Evolutionary conservation across 2,888 invertebrate species (phyloP).

Genomic region (Drosophila testacea): DNA sequence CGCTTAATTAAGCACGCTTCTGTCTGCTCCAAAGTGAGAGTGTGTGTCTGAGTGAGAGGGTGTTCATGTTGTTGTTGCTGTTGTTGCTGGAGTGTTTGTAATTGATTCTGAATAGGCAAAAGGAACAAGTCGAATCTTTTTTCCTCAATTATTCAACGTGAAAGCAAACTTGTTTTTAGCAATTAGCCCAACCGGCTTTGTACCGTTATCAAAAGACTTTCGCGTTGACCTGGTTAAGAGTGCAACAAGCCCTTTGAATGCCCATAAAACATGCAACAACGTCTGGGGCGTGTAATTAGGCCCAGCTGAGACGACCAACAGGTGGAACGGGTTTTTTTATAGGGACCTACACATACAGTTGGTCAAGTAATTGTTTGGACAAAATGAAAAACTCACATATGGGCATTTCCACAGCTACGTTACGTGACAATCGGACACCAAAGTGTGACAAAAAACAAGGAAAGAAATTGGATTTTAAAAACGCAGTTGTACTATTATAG

Average conservation of each 20-base stretch:
- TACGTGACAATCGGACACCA: no score
- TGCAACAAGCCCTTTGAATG: slow-evolving; percentile 42
- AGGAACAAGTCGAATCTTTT: slow-evolving; percentile 42
- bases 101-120: slow-evolving; percentile 53
- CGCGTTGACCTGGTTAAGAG: slow-evolving; percentile 45
- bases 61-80: slow-evolving; percentile 18
- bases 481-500: no score
- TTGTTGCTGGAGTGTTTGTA: slow-evolving; percentile 43
- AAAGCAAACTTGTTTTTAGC: slow-evolving; percentile 47
- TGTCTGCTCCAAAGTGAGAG: slow-evolving; percentile 44
- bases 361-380: no score
- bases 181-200: slow-evolving; percentile 34
- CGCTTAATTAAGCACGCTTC: slow-evolving; percentile 74
- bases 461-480: no score
- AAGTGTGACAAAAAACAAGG: no score
- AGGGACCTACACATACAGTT: slow-evolving; percentile 4
- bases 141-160: slow-evolving; percentile 59
- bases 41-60: slow-evolving; percentile 22
- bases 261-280: slow-evolving; percentile 17
- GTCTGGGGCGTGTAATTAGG: slow-evolving; percentile 22
- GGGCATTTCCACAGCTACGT: neutral
- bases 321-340: slow-evolving; percentile 56
- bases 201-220: slow-evolving; percentile 37
- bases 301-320: slow-evolving; percentile 44
- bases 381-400: neutral